Base-by-base conservation (phyloP, 2,888 invertebrate species). In the Philonicus albiceps region DNA sequence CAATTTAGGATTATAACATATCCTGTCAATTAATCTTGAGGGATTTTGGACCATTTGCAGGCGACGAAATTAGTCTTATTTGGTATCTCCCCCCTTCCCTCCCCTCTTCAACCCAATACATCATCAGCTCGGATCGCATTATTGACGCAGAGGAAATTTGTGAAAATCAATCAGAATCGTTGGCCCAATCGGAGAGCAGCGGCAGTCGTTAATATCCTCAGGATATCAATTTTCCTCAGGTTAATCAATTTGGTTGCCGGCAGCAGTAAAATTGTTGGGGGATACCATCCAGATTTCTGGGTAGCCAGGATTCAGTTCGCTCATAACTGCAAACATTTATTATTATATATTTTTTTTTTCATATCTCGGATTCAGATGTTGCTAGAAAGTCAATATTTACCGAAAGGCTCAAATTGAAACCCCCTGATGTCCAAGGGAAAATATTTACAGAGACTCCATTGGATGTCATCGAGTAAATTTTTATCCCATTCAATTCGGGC, bases 341-440 rank as follows among this genome's bases (percentile, higher is more conserved):
- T n/a, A n/a, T n/a, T n/a, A n/a, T n/a, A n/a, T n/a, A n/a, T n/a
- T n/a, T n/a, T n/a, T n/a, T n/a, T 84, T 84, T 84, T 34, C 53
- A 84, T 84, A 53, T 84, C 73, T 27, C 53, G 6, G 6, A 27
- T 55, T 85, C 53, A 75, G 75, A 85, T 53, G 85, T 72, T 85
- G 75, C 53, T 85, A 40, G 85, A 85, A 85, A 34, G 75, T 85
- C 85, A 85, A 85, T 85, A 85, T 85, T 85, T 85, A 73, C 85
- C 19, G 53, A 85, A 85, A 75, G 75, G 85, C 85, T 85, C 75
- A 85, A 85, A 85, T 85, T 85, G 85, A 85, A 85, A 85, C 85
- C 53, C 85, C 53, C 75, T 75, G 85, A 85, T 85, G 85, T 85
- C 85, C 85, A 53, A 53, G 49, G 74, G 85, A 75, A 85, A 85